Conservation (phyloP, 2,113 vertebrate genomes). For the Pantherophis guttatus region DNA sequence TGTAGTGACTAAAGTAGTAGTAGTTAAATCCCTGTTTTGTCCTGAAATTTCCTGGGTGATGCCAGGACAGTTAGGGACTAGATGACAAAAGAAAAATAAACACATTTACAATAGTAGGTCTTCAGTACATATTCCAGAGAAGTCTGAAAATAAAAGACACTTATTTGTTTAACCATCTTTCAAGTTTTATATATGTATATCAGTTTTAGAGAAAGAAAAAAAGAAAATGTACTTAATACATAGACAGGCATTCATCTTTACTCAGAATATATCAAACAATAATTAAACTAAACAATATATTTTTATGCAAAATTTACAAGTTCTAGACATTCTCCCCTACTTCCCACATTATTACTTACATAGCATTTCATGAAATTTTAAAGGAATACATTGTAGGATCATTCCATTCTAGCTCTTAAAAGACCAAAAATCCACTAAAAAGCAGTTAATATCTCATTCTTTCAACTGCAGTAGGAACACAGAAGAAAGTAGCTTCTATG, state of each 20-base stretch:
- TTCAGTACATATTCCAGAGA: background rate
- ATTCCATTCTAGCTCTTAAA: background rate
- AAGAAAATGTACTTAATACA: constrained; percentile 10
- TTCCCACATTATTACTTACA: background rate
- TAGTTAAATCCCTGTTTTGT: background rate
- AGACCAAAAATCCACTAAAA: background rate
- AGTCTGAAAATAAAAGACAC: background rate
- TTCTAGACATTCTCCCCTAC: background rate
- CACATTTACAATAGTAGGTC: background rate
- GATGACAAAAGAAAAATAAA: background rate
- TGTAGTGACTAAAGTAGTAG: background rate
- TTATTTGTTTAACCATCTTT: background rate
- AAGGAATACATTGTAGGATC: background rate
- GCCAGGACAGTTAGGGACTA: background rate
- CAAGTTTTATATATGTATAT: constrained; percentile 22
- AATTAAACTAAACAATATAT: constrained; percentile 21
- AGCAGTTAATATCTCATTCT: background rate
- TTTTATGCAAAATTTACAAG: background rate
- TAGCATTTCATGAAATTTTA: background rate
- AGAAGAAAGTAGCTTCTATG: background rate
- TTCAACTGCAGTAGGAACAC: background rate
- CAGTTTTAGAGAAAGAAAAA: background rate
- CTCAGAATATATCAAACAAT: constrained; percentile 52
- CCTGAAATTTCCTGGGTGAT: background rate
- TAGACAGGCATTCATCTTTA: constrained; percentile 28